Percentiles rank a stretch among this genome's conserved stretches.
phyloP scores from a whole-genome alignment of 2,797 vertebrate genomes.

The Spinibarbus caldwelli region DNA sequence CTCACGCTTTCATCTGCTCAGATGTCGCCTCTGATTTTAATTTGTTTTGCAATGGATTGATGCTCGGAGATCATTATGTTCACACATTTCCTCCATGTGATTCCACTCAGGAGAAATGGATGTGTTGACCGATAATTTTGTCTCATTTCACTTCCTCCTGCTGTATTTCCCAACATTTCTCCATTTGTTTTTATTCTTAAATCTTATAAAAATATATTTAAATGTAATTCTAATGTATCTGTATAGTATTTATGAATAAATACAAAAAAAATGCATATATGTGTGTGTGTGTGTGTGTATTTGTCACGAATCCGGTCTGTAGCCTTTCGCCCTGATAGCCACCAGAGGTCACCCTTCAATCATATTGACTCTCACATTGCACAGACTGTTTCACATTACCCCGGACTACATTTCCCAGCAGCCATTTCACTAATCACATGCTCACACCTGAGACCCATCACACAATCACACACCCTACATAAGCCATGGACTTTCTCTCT shows the following conservation, averaged over 20 bases:
- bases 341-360: too few species aligned
- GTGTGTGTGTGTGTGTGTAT: not conserved
- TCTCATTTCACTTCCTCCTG: not conserved
- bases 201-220: not conserved
- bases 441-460: too few species aligned
- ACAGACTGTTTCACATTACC: too few species aligned
- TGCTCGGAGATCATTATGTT: conserved; percentile 27
- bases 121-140: not conserved
- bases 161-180: not conserved
- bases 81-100: conserved; percentile 31
- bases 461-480: too few species aligned
- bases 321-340: too few species aligned
- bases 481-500: too few species aligned
- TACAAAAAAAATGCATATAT: too few species aligned
- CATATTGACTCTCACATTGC: too few species aligned
- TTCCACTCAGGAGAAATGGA: not conserved
- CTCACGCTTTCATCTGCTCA: not conserved
- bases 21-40: conserved; percentile 34
- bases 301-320: too few species aligned
- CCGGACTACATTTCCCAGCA: too few species aligned
- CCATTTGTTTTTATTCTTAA: conserved; percentile 40
- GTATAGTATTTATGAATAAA: not conserved
- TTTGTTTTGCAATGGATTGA: conserved; percentile 23
- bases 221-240: not conserved
- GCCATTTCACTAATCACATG: too few species aligned